phyloP scores from a whole-genome alignment of 2,797 vertebrate genomes.

The Siniperca undulata region DNA sequence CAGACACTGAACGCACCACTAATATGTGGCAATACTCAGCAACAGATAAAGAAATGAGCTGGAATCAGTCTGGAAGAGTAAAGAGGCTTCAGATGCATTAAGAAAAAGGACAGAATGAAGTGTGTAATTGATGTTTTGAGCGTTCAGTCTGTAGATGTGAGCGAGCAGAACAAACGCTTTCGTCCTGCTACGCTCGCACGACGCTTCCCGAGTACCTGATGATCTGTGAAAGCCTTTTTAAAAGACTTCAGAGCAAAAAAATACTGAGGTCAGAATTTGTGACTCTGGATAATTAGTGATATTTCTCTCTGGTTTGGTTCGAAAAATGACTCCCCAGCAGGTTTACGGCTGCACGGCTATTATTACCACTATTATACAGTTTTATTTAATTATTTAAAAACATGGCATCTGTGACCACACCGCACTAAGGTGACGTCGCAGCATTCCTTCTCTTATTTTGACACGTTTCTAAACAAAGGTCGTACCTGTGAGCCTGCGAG shows the following conservation, averaged over 20 bases:
- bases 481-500: not conserved
- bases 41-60: not conserved
- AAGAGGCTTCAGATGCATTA: not conserved
- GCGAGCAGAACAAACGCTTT: no score
- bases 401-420: not conserved
- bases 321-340: no score
- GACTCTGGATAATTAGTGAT: no score
- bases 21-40: not conserved
- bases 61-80: not conserved
- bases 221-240: no score
- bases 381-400: not conserved
- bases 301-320: no score
- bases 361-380: not conserved
- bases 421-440: not conserved
- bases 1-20: slow-evolving; percentile 16
- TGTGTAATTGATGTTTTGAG: not conserved
- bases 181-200: no score
- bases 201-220: no score
- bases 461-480: not conserved
- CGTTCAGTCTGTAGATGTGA: not conserved
- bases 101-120: not conserved
- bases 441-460: not conserved
- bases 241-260: no score
- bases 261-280: no score
- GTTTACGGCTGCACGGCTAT: no score